Base-by-base conservation (phyloP, 1,140 invertebrate species). In the Brachionus koreanus region DNA sequence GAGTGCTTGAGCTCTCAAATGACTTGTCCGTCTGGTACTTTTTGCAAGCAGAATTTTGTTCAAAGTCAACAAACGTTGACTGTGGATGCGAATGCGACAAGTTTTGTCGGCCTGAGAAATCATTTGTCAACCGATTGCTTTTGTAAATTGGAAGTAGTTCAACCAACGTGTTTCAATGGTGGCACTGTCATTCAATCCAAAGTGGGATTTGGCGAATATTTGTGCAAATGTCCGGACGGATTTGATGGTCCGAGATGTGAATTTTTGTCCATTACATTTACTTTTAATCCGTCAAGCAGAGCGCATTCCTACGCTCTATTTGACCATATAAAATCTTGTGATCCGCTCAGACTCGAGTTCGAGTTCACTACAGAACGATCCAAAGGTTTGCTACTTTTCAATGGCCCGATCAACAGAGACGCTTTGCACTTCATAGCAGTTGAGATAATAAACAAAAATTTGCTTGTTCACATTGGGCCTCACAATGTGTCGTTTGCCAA, bases 291-390 rank as follows among this genome's bases (percentile, higher is more conserved):
- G 6, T 61, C 49, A 13, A 79, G 49, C 25, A 25, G 49, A 16
- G 49, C 76, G 9, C 76, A 79, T 61, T 79, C 76, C 4, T 79
- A 79, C 57, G 76, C 76, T 42, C 49, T 79, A 35, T 79, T 79
- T 16, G 49, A 79, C 5, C 25, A 42, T 7, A 61, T 79, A 3
- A 49, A 57, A 12, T 29, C 61, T 16, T 79, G 76, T 23, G 76
- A 79, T 19, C 76, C 76, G 16, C 19, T 61, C n/a, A 6, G 76
- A 33, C n/a, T 79, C n/a, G 76, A 79, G 33, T 65, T 79, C 37
- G 76, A 79, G 37, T 79, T 79, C 19, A 61, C 49, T 2, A 79
- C 76, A 9, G 61, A 61, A 19, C 35, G 76, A 23, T 7, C 46
- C n/a, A 79, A 79, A 16, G 76, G 76, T 23, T 25, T 79, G 2